These are phyloP conservation scores for Ornithorhynchus anatinus DNA, from an alignment of 2,113 vertebrate species.

Conservation along the genomic window DNA sequence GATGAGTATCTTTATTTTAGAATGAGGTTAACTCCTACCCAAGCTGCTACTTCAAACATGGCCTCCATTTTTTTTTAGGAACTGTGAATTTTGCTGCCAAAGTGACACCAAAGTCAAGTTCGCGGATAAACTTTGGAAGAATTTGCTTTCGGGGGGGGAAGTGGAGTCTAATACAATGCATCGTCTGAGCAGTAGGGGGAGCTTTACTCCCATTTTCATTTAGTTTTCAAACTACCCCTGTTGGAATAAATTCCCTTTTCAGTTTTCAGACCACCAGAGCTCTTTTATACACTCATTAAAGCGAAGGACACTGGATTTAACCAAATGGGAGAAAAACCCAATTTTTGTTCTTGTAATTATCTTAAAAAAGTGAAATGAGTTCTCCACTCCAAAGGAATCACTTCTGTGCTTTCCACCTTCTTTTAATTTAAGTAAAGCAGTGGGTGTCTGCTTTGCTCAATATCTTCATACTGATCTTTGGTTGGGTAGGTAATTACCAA, in stretches of 20 bases:
- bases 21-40: too few species aligned
- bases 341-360: background rate
- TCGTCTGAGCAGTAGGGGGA: background rate
- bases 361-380: background rate
- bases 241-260: background rate
- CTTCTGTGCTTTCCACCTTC: background rate
- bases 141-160: too few species aligned
- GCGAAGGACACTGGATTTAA: background rate
- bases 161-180: rapidly evolving
- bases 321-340: too few species aligned
- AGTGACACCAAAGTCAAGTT: too few species aligned
- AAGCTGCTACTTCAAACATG: too few species aligned
- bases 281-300: slow-evolving; percentile 1
- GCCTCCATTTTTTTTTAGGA: too few species aligned
- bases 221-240: background rate
- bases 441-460: background rate
- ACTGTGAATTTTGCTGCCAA: too few species aligned
- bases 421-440: background rate
- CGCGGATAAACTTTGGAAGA: too few species aligned
- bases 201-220: background rate
- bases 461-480: background rate
- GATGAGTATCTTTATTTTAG: too few species aligned
- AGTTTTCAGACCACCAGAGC: background rate
- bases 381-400: background rate
- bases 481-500: background rate